Base-by-base conservation (phyloP, 2,888 invertebrate species). In the Leucania comma region DNA sequence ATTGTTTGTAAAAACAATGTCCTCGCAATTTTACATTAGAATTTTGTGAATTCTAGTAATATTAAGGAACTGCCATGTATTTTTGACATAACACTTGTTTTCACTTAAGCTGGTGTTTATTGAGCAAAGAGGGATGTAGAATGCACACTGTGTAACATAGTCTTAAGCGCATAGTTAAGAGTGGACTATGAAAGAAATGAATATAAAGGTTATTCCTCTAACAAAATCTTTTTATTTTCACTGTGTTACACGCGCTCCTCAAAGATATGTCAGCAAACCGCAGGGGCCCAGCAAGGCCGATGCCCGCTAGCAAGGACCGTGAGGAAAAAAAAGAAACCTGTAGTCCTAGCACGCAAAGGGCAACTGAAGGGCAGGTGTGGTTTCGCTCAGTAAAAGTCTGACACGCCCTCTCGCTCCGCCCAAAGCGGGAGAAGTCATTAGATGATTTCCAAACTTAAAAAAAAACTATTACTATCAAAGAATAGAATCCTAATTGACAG, bases 201-300 rank as follows among this genome's bases (percentile, higher is more conserved):
- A 94, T 94, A 94, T 93, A 95, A 94, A 94, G 93, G 94, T 93
- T 95, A 95, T 95, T 95, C 94, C 95, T 95, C 93, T 94, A 90
- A 85, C 54, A 0, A 17, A 78, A 69, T 87, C 56, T 87, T 91
- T 91, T 93, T 88, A 89, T 91, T 93, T 87, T 58, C 22, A 22
- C 26, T 56, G 22, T 22, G 17, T 17, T 51, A 6, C 17, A 29
- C 29, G 29, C 2, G 4, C 29, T 4, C 29, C 29, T 4, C 29
- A 29, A 29, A 29, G 29, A 3, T 29, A 29, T 29, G 29, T 29
- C 4, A 29, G 29, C 29, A 29, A 29, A 29, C 29, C 29, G 4
- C 4, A 29, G 29, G 29, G 29, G 29, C 29, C 29, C 4, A 29
- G 29, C 29, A 4, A 4, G 29, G 29, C 4, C 29, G 29, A 29